Percentiles rank a stretch among this genome's conserved stretches.
These are phyloP conservation scores for Rhopalosiphum nymphaeae DNA, from an alignment of 2,888 invertebrate species.

Conservation along the genomic window DNA sequence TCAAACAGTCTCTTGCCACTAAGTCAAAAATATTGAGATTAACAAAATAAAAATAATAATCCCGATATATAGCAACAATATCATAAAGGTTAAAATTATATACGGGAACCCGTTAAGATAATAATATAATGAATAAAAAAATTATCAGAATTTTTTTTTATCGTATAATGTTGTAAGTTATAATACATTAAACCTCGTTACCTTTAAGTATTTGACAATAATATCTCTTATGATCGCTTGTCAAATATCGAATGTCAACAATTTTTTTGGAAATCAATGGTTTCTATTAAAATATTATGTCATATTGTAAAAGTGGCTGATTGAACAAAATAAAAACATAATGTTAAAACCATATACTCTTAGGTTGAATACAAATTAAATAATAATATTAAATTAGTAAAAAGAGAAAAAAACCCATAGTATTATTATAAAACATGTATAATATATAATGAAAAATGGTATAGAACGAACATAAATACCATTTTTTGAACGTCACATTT, in stretches of 20 bases:
- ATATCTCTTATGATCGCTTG: neutral
- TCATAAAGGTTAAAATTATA: no score
- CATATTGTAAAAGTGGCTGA: neutral
- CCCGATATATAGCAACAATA: no score
- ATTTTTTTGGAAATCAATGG: neutral
- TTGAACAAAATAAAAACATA: neutral
- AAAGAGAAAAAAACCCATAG: neutral
- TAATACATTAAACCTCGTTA: neutral
- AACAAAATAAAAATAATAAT: neutral
- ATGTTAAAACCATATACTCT: neutral
- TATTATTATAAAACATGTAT: neutral
- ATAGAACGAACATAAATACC: neutral
- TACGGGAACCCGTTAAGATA: no score
- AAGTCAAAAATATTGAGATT: neutral
- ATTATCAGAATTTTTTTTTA: no score
- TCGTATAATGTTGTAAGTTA: neutral
- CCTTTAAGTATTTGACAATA: neutral
- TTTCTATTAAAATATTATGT: neutral
- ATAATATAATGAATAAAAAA: no score
- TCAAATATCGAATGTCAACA: neutral
- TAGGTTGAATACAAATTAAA: neutral
- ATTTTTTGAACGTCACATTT: neutral
- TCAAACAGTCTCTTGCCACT: neutral
- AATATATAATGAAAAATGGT: neutral
- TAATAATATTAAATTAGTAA: neutral